Evolutionary conservation across 2,797 vertebrate genomes (phyloP).

Genomic region (Eulemur albifrons): DNA sequence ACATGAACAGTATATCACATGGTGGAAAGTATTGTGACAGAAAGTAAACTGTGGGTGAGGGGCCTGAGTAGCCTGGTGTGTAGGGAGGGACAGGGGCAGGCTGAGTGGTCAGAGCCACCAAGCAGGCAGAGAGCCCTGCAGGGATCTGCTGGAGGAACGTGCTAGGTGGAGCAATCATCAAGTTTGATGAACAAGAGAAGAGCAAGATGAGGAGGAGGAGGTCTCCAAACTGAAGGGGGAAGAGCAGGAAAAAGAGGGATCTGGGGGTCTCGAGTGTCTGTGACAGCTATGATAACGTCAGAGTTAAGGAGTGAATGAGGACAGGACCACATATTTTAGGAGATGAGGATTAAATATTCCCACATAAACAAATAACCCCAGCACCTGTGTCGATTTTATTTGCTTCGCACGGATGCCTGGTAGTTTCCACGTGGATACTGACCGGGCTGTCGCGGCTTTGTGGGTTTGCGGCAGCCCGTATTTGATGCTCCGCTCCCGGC

Average conservation of each 20-base stretch:
- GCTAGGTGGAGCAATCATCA: rapidly evolving
- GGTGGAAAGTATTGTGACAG: neutral
- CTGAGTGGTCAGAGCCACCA: neutral
- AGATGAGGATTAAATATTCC: slow-evolving; percentile 63
- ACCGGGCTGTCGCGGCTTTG: slow-evolving; percentile 1
- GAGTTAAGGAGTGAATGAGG: slow-evolving; percentile 67
- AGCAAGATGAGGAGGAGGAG: too few relatives aligned
- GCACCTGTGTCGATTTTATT: slow-evolving; percentile 69
- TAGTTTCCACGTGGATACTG: slow-evolving; percentile 40
- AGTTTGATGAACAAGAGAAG: neutral
- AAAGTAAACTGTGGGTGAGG: neutral
- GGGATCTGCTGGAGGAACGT: neutral
- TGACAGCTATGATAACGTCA: neutral
- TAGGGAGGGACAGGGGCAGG: rapidly evolving
- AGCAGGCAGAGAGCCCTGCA: neutral
- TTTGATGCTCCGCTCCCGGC: rapidly evolving
- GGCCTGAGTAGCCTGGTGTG: too few relatives aligned
- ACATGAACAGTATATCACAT: neutral
- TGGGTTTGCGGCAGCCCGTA: neutral
- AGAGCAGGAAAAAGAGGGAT: neutral
- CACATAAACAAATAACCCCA: slow-evolving; percentile 53
- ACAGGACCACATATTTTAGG: slow-evolving; percentile 64
- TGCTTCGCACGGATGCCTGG: slow-evolving; percentile 47
- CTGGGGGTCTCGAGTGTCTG: neutral
- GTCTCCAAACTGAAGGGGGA: neutral